Evolutionary conservation across 2,797 vertebrate genomes (phyloP).

Genomic region (Sylvia borin): DNA sequence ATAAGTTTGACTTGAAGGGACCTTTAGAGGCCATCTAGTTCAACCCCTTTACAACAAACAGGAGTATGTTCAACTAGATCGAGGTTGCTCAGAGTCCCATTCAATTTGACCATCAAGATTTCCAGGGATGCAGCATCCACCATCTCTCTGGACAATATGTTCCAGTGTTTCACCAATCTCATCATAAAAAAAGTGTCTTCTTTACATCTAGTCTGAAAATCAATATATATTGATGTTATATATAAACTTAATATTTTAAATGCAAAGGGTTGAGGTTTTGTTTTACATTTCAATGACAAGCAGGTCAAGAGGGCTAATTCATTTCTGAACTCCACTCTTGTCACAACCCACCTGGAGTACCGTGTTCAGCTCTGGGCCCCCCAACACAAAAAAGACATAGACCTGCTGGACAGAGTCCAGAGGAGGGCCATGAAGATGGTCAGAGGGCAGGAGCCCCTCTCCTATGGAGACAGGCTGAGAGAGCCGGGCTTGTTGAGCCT

Average conservation of each 20-base stretch:
- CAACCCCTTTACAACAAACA: not conserved
- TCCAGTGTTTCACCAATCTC: not conserved
- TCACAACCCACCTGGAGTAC: not conserved
- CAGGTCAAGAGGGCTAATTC: not conserved
- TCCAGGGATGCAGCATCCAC: not conserved
- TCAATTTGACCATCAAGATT: not conserved
- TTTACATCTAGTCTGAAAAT: not conserved
- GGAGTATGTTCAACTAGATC: not conserved
- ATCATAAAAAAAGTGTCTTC: not conserved
- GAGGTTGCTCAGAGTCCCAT: not conserved
- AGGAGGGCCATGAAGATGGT: not conserved
- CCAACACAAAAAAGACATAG: not conserved
- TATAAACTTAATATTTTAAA: not conserved
- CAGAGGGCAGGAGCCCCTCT: not conserved
- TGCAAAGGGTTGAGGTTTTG: not conserved
- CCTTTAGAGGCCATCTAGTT: not conserved
- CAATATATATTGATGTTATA: not conserved
- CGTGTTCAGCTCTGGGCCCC: not conserved
- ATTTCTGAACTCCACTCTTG: not conserved
- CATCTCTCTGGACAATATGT: not conserved
- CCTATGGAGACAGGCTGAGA: not conserved
- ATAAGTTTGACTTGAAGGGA: not conserved
- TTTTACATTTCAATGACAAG: not conserved
- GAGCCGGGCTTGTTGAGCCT: not conserved
- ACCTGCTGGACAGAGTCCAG: not conserved